Conservation (phyloP, 2,888 invertebrate genomes). For the Hecatera dysodea region DNA sequence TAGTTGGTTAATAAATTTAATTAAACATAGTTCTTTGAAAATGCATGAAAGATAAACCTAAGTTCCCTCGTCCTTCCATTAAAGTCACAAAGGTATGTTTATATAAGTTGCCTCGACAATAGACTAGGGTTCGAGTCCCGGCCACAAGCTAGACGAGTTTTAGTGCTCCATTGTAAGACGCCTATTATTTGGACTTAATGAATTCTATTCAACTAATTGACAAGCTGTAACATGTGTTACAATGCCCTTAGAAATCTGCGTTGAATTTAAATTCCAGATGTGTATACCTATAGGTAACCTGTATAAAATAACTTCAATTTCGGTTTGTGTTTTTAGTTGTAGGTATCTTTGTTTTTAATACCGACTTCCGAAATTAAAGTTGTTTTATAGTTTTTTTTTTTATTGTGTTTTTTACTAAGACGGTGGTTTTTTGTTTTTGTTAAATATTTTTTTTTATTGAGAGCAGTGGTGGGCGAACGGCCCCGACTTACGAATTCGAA, state of each 20-base stretch:
- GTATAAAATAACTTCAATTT: too few species aligned
- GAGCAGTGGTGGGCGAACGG: too few species aligned
- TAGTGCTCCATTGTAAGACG: conserved; percentile 28
- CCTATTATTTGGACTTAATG: conserved; percentile 42
- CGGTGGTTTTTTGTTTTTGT: too few species aligned
- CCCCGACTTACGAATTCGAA: too few species aligned
- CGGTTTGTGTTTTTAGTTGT: too few species aligned
- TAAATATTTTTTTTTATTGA: too few species aligned
- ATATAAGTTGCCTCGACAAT: conserved; percentile 29
- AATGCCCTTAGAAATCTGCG: conserved; percentile 21
- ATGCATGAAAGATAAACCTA: neutral
- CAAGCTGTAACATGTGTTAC: conserved; percentile 16
- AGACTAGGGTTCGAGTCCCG: conserved; percentile 14
- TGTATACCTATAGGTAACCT: neutral
- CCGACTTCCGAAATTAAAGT: too few species aligned
- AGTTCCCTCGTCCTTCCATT: conserved; percentile 22
- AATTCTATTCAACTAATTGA: conserved; percentile 50
- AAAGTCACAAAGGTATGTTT: conserved; percentile 29
- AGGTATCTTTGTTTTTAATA: too few species aligned
- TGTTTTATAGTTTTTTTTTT: too few species aligned
- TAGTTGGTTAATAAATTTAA: too few species aligned
- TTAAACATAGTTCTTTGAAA: neutral
- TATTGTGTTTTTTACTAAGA: too few species aligned
- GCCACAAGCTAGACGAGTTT: neutral
- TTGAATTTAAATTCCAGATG: neutral